Base-by-base conservation (phyloP, 2,797 vertebrate species). In the Bovichtus diacanthus region DNA sequence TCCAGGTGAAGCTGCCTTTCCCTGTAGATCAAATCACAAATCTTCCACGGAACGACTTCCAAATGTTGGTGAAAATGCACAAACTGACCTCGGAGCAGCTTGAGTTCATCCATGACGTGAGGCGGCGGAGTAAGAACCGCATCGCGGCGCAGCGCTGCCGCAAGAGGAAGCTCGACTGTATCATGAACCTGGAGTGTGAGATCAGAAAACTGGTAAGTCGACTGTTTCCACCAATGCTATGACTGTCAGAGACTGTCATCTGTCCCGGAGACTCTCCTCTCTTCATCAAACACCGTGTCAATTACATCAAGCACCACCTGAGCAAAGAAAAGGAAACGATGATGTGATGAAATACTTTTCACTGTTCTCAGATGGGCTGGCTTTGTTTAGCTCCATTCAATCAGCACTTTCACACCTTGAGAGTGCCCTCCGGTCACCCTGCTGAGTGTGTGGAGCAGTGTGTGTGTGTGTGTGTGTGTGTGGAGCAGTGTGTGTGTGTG, bases 41-140 rank as follows among this genome's bases (percentile, higher is more conserved):
- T 96, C 98, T 99, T 96, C 98, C 98, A 94, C 95, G 98, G 92
- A 99, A 99, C 49, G 98, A 99, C 94, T 99, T 99, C 96, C 98
- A 99, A 94, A 99, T 98, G 97, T 97, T 99, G 97, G 97, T 99
- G 88, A 99, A 99, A 95, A 99, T 99, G 98, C 98, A 99, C 97
- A 99, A 98, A 94, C 94, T 99, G 93, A 98, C 96, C 93, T 97
- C 98, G 78, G 98, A 99, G 88, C 98, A 99, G 94, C 95, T 99
- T n/a, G 98, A 99, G 94, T 99, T 98, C 77, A 98, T 99, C 89
- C 98, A 99, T 0, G 98, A 99, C 0, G 95, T 99, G 82, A 96
- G 98, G 53, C 95, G 98, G 65, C 95, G 98, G 80, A 99, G 98
- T 81, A 99, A 99, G 93, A 99, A 99, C 90, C 96, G 98, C 59